Evolutionary conservation across 37 sponge, comb jelly and placozoan genomes (phyloP).

Genomic region (Hormiphora californensis): DNA sequence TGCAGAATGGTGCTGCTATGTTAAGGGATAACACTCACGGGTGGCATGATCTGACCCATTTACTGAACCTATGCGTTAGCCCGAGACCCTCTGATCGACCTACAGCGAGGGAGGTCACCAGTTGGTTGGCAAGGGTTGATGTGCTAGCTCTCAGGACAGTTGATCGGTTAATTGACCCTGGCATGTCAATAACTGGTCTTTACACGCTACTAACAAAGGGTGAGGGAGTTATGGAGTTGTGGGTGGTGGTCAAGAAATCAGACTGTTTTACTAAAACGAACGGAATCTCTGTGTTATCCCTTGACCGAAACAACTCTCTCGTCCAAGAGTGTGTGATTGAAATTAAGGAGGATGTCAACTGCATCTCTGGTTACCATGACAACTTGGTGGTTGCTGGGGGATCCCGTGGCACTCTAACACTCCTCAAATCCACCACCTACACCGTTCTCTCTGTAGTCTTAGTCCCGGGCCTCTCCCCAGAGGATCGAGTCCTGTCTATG

Average conservation of each 20-base stretch:
- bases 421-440: neutral
- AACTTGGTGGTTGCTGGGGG: neutral
- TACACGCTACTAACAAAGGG: neutral
- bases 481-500: slow-evolving; percentile 21
- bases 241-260: neutral
- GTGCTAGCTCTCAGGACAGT: neutral
- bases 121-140: neutral
- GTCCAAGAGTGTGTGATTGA: neutral
- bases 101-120: neutral
- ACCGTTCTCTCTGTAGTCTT: neutral
- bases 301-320: neutral
- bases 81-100: slow-evolving; percentile 15
- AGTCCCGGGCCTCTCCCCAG: neutral
- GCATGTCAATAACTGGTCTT: neutral
- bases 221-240: neutral
- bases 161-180: neutral
- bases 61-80: slow-evolving; percentile 22
- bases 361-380: neutral
- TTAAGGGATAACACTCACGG: neutral
- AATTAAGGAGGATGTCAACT: neutral
- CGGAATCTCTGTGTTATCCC: slow-evolving; percentile 14
- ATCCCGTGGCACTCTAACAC: neutral
- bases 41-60: slow-evolving; percentile 17
- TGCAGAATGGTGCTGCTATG: neutral
- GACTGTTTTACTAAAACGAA: neutral